Base-by-base conservation (phyloP, 2,113 vertebrate species). In the Sphyrna mokarran region DNA sequence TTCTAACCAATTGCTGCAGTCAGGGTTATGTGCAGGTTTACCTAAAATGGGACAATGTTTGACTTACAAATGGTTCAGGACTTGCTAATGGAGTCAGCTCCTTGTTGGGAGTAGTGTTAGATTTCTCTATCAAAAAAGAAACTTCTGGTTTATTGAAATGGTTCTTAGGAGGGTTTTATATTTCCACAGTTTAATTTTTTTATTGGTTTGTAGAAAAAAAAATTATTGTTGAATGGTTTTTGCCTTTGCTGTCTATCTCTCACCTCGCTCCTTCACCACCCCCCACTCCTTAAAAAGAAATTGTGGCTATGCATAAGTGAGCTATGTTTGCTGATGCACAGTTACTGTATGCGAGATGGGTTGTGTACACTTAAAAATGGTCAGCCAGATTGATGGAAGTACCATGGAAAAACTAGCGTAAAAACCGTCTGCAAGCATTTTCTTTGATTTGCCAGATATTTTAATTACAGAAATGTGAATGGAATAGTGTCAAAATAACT, bases 401-500 rank as follows among this genome's bases (percentile, higher is more conserved):
- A 10, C 6, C 37, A 48, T 69, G 91, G 93, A 33, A 16, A 72
- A 72, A 29, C 63, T 5, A 40, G 23, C 40, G 54, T 72, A 66
- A 66, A n/a, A 37, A 33, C 37, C 54, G 48, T 23, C 10, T 48
- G 10, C 9, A 48, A 72, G 40, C 23, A 61, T 61, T 90, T 33
- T 90, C 87, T 26, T 58, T 20, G 68, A 43, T 95, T 72, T 95
- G 69, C 37, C 23, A 72, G 61, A 54, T 48, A 76, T 72, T 40
- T 72, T 95, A 54, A 70, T 33, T 54, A 22, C 37, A 72, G 69
- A 95, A 90, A 90, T 61, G 54, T 95, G 94, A 95, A 95, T 95
- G 86, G 48, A 40, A 40, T 93, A 93, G 61, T 93, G 61, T 93
- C 61, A 93, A 66, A 33, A 3, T n/a, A 18, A 16, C 1, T 68